Conservation (phyloP, 2,113 vertebrate species). For the Strix aluco region DNA sequence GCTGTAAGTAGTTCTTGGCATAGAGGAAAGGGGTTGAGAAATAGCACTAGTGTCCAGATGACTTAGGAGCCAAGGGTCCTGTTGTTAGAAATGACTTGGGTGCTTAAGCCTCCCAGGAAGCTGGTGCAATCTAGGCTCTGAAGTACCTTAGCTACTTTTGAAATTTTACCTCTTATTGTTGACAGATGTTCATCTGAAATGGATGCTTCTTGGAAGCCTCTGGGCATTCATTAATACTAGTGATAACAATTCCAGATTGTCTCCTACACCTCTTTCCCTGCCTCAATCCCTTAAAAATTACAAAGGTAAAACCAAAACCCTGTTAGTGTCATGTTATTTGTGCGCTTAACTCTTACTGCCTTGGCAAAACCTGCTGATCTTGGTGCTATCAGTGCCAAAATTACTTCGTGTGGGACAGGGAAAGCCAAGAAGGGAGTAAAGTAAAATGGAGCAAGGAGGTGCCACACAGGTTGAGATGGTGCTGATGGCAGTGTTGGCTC, state of each 20-base stretch:
- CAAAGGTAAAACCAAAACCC: slow-evolving; percentile 10
- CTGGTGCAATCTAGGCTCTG: not conserved
- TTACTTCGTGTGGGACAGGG: not conserved
- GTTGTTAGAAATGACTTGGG: not conserved
- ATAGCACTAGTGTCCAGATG: not conserved
- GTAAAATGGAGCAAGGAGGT: not conserved
- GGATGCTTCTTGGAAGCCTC: slow-evolving; percentile 25
- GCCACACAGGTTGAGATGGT: not conserved
- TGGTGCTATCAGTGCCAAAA: not conserved
- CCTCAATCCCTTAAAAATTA: slow-evolving; percentile 26
- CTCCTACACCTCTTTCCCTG: slow-evolving; percentile 14
- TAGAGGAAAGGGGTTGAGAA: not conserved
- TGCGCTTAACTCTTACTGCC: not conserved
- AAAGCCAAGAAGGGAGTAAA: not conserved
- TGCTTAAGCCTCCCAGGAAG: not conserved
- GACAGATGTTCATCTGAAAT: slow-evolving; percentile 60
- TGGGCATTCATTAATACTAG: slow-evolving; percentile 52
- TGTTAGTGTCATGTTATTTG: not conserved
- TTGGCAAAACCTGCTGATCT: not conserved
- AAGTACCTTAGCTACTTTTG: not conserved
- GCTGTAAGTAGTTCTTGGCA: not conserved
- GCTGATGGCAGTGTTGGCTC: not conserved
- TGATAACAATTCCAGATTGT: slow-evolving; percentile 48
- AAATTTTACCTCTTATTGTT: slow-evolving; percentile 42
- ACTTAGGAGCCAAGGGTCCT: not conserved